Evolutionary conservation across 2,888 invertebrate species (phyloP).

Genomic region (Vesta saturnalis): DNA sequence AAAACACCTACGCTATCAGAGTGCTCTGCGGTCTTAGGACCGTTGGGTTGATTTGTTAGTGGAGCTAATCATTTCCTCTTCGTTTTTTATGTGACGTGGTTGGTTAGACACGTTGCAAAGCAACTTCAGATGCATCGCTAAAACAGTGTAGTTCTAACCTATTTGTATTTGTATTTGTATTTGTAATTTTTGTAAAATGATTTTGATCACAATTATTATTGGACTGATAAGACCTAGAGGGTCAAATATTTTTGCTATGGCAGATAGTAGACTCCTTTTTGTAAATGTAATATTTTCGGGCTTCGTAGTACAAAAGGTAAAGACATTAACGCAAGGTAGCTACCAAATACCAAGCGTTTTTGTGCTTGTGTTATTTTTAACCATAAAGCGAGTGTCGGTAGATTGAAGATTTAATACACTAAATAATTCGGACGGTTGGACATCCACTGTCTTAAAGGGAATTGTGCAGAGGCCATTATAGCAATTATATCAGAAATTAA

Average conservation of each 20-base stretch:
- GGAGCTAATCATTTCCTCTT: no score
- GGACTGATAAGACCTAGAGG: conserved; percentile 45
- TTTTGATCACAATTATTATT: conserved; percentile 42
- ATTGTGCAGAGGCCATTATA: background rate
- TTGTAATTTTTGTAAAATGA: conserved; percentile 41
- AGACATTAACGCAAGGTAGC: background rate
- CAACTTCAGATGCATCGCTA: background rate
- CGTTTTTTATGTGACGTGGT: no score
- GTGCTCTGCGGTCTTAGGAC: no score
- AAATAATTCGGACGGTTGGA: background rate
- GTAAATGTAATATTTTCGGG: background rate
- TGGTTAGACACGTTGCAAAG: no score
- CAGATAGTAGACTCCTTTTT: background rate
- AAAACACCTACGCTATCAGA: no score
- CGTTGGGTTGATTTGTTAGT: no score
- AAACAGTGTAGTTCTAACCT: conserved; percentile 5
- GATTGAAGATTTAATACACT: background rate
- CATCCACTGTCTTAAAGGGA: conserved; percentile 18
- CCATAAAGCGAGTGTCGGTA: background rate
- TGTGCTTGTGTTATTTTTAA: background rate
- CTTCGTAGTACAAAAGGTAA: background rate
- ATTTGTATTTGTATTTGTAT: background rate
- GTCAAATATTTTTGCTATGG: conserved; percentile 36
- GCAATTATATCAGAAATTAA: background rate
- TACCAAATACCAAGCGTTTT: background rate